Base-by-base conservation (phyloP, 2,888 invertebrate genomes). In the Tipula helvola region DNA sequence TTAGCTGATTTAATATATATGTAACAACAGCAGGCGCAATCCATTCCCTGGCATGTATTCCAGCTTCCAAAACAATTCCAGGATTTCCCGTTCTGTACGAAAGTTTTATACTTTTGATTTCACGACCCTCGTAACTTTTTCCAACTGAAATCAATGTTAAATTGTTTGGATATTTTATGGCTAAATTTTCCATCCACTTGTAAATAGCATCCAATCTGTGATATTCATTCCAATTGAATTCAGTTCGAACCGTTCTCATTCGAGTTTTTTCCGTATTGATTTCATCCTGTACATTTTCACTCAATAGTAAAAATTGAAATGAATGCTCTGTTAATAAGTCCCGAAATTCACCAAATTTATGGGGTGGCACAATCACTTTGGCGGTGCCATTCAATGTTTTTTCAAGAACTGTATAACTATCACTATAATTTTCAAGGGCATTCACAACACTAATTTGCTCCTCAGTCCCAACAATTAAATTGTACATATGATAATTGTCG, bases 1-100 rank as follows among this genome's bases (percentile, higher is more conserved):
- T 86, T 13, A 91, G 87, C 86, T 90, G 88, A 57, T 91, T 90
- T 5, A 91, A 89, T 2, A 91, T 89, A 84, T 89, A 91, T 0
- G 91, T 91, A 92, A 92, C 91, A 92, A 91, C 88, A 91, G 28
- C 28, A 28, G 28, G 28, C 28, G 28, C 28, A 28, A 28, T 28
- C 28, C 28, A 28, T 28, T 28, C 91, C 0, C 92, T 88, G 0
- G 91, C 91, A 88, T 91, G 91, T 86, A 91, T 91, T 1, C 93
- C 93, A 71, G 91, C 91, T 89, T 93, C 93, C n/a, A 93, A 90
- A 88, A 93, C 93, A 16, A 93, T 91, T 1, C 91, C 90, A 85
- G 91, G 92, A 83, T 93, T 92, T 0, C 88, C 88, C 0, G 89
- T 87, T 87, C 90, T 90, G 28, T 90, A 92, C 3, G 92, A 90